Evolutionary conservation across 2,888 invertebrate species (phyloP).

Genomic region (Scaptomyza cyrtandrae): DNA sequence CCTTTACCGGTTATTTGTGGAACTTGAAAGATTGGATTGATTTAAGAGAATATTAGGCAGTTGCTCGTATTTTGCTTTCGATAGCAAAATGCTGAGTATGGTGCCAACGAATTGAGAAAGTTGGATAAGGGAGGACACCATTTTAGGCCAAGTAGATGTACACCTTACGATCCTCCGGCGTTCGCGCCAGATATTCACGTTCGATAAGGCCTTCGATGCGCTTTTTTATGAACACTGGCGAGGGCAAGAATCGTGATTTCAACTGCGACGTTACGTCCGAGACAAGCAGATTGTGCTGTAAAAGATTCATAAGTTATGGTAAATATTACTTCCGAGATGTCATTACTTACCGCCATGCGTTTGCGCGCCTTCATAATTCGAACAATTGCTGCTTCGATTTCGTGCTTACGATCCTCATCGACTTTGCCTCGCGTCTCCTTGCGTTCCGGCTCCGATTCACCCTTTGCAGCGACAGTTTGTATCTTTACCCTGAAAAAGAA

Average conservation of each 20-base stretch:
- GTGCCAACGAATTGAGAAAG: slow-evolving; percentile 27
- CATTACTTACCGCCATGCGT: slow-evolving; percentile 90
- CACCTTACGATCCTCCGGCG: slow-evolving; percentile 98
- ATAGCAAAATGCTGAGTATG: slow-evolving; percentile 29
- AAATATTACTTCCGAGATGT: neutral
- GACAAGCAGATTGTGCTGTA: slow-evolving; percentile 95
- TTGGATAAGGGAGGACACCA: slow-evolving; percentile 14
- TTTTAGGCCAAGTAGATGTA: slow-evolving; percentile 97
- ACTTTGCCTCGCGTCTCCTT: slow-evolving; percentile 98
- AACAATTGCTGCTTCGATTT: slow-evolving; percentile 99
- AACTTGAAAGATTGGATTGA: slow-evolving; percentile 10
- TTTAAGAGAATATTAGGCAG: slow-evolving; percentile 11
- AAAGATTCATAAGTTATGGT: neutral
- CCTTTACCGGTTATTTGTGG: slow-evolving; percentile 19
- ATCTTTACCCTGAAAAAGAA: slow-evolving; percentile 91
- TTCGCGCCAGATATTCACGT: slow-evolving; percentile 98
- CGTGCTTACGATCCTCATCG: slow-evolving; percentile 99
- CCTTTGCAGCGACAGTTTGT: slow-evolving; percentile 96
- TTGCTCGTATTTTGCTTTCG: slow-evolving; percentile 28
- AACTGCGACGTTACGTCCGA: slow-evolving; percentile 99
- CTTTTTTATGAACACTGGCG: slow-evolving; percentile 99
- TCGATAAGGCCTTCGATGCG: slow-evolving; percentile 99
- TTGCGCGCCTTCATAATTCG: slow-evolving; percentile 98
- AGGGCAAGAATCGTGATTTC: slow-evolving; percentile 98
- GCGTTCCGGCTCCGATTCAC: slow-evolving; percentile 99